Conservation (phyloP, 2,888 invertebrate species). For the Anarsia innoxiella region DNA sequence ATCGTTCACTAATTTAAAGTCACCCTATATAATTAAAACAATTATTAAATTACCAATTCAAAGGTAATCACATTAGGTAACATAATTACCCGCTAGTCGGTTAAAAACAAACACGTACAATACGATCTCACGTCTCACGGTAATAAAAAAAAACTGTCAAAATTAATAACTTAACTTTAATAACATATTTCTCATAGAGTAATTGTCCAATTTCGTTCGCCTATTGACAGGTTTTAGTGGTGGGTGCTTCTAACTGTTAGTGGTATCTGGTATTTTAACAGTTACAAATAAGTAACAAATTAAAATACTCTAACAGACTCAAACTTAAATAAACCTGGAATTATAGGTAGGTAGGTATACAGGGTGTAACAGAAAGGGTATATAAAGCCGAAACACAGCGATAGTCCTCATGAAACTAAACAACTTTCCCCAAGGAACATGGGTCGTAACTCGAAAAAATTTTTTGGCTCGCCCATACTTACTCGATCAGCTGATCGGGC, state of each 20-base stretch:
- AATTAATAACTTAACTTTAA: constrained; percentile 16
- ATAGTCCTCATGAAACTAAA: background rate
- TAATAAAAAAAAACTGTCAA: constrained; percentile 12
- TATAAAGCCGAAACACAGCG: too few species aligned
- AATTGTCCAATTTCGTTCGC: constrained; percentile 15
- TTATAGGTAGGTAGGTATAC: too few species aligned
- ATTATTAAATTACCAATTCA: too few species aligned
- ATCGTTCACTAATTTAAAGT: too few species aligned
- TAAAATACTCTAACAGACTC: too few species aligned
- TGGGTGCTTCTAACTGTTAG: constrained; percentile 1
- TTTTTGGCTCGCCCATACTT: too few species aligned
- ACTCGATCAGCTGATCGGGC: too few species aligned
- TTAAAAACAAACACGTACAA: constrained; percentile 11
- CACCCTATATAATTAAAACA: too few species aligned
- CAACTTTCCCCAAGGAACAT: background rate
- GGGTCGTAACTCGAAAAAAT: background rate
- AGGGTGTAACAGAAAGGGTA: too few species aligned
- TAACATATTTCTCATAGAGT: constrained; percentile 16
- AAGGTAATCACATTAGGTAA: too few species aligned
- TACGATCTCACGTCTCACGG: constrained; percentile 15
- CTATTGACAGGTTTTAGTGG: constrained; percentile 12
- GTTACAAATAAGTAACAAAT: background rate
- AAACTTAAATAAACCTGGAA: background rate
- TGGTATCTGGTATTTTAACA: background rate
- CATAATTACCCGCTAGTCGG: background rate